Base-by-base conservation (phyloP, 2,888 invertebrate genomes). In the Hedya salicella region DNA sequence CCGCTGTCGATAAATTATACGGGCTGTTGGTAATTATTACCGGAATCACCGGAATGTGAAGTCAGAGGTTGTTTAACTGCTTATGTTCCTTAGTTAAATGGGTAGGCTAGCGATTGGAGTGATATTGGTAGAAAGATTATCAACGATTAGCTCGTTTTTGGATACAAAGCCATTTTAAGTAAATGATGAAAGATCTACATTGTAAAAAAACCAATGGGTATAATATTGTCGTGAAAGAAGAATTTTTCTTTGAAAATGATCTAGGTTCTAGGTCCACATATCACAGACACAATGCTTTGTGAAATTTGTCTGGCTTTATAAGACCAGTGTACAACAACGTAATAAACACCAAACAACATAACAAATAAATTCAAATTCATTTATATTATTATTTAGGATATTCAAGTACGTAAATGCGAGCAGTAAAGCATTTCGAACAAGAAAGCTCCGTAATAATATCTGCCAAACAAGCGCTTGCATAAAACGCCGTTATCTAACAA, bases 1-100 rank as follows among this genome's bases (percentile, higher is more conserved):
- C 76, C 72, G 71, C 71, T 76, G 76, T 68, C 74, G 70, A 79
- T 83, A 78, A 83, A 70, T 81, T 78, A 82, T 75, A 52, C 42
- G 61, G 67, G 68, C 70, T 65, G 73, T 71, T 66, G 72, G 75
- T 76, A 81, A 81, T 82, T 79, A 81, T 81, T 77, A 72, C 71
- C 70, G 69, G 69, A 69, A 69, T 63, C 56, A 40, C 48, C 56
- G 62, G 62, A 66, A 66, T 69, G 69, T 71, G 54, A 62, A 68
- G 71, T 69, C 62, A 64, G 56, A 61, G 62, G 69, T 61, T 66
- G 69, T 60, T 62, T 65, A 66, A 63, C 59, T 68, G 21, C 48
- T 54, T 66, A 66, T 48, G 61, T 46, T 30, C 32, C 21, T 14
- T 52, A 59, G 42, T 62, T 62, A 53, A 56, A 62, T 53, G 62